Percentiles rank a stretch among this genome's conserved stretches.
Conservation (phyloP, 2,888 invertebrate genomes). For the Lepetodrilus schrolli region DNA sequence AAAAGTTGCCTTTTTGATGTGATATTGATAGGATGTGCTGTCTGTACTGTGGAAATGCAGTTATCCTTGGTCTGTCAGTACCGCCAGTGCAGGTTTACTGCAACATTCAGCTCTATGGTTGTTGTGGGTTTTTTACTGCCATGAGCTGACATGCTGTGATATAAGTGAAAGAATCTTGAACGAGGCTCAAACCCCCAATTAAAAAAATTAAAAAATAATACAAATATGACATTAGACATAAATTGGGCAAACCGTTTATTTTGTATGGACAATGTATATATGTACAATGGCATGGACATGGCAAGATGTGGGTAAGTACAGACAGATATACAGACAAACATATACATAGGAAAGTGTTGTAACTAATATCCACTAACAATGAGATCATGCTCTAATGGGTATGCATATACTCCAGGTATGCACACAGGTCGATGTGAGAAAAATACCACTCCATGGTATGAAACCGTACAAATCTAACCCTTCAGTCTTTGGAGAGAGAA, state of each 20-base stretch:
- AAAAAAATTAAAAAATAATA: too few relatives aligned
- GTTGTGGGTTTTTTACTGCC: too few relatives aligned
- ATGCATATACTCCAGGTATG: neutral
- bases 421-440: neutral
- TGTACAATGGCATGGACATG: neutral
- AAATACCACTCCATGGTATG: neutral
- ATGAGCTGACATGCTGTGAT: too few relatives aligned
- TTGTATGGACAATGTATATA: conserved; percentile 15
- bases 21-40: too few relatives aligned
- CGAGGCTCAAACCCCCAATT: too few relatives aligned
- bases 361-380: neutral
- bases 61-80: too few relatives aligned
- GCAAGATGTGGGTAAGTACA: neutral
- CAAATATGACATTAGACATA: too few relatives aligned
- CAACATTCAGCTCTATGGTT: too few relatives aligned
- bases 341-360: neutral
- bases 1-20: too few relatives aligned
- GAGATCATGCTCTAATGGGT: neutral
- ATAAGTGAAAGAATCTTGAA: too few relatives aligned
- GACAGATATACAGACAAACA: neutral
- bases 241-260: conserved; percentile 18
- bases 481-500: neutral
- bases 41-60: too few relatives aligned
- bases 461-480: neutral
- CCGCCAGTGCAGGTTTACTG: too few relatives aligned